These are phyloP conservation scores for Fissipunctia ypsillon DNA, from an alignment of 2,888 invertebrate genomes.

Conservation along the genomic window DNA sequence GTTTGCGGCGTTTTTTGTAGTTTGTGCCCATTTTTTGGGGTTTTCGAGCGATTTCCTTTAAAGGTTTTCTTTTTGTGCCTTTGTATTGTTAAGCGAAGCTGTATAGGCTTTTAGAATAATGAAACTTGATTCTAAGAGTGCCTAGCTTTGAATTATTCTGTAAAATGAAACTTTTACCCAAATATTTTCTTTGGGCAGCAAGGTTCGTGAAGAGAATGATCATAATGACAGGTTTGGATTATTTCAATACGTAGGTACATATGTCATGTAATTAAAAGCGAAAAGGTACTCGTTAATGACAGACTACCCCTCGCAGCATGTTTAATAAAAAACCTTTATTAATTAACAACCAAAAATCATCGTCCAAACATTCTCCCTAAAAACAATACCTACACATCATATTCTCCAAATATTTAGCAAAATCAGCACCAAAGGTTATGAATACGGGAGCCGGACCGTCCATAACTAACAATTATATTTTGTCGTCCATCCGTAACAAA, in stretches of 20 bases:
- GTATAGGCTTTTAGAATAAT: slow-evolving; percentile 4
- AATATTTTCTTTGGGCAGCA: no score
- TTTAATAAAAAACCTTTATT: slow-evolving; percentile 3
- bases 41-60: slow-evolving; percentile 18
- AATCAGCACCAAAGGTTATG: slow-evolving; percentile 59
- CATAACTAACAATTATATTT: slow-evolving; percentile 69
- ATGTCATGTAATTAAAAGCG: not conserved
- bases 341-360: slow-evolving; percentile 27
- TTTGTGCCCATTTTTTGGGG: slow-evolving; percentile 31
- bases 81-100: not conserved
- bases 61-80: not conserved
- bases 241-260: not conserved
- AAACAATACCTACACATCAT: slow-evolving; percentile 36
- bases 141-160: not conserved
- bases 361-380: slow-evolving; percentile 5
- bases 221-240: not conserved
- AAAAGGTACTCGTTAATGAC: not conserved
- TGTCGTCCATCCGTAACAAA: slow-evolving; percentile 68
- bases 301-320: no score
- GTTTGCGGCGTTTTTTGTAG: slow-evolving; percentile 65
- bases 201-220: no score
- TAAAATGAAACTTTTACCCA: not conserved
- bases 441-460: slow-evolving; percentile 56
- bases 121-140: not conserved
- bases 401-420: slow-evolving; percentile 52